phyloP scores from a whole-genome alignment of 2,888 invertebrate species.

The Trachelus tabidus region DNA sequence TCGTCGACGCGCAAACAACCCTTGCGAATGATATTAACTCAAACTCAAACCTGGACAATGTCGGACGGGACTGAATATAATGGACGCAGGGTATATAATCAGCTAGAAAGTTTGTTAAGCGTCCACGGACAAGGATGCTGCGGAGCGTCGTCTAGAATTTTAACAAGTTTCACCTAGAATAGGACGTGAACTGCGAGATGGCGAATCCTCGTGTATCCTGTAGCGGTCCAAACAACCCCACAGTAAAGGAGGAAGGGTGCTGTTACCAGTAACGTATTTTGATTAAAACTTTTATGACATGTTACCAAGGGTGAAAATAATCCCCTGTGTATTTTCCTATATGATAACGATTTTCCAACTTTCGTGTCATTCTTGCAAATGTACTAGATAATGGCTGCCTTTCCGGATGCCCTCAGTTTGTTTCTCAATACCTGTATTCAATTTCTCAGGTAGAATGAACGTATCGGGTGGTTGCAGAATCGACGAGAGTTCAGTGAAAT shows the following conservation, averaged over 20 bases:
- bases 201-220: neutral
- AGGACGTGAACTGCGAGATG: neutral
- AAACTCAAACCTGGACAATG: neutral
- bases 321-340: neutral
- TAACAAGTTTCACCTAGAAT: neutral
- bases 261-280: neutral
- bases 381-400: neutral
- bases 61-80: neutral
- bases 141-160: neutral
- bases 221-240: neutral
- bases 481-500: neutral
- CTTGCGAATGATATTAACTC: neutral
- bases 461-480: neutral
- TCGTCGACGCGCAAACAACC: neutral
- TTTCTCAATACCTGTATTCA: neutral
- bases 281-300: neutral
- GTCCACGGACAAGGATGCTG: neutral
- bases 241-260: neutral
- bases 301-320: neutral
- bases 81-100: neutral
- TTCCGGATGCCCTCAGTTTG: neutral
- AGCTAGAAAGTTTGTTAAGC: neutral
- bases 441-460: neutral
- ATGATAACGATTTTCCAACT: neutral
- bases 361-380: neutral